These are phyloP conservation scores for Helarctos malayanus DNA, from an alignment of 2,797 vertebrate genomes.

Conservation along the genomic window DNA sequence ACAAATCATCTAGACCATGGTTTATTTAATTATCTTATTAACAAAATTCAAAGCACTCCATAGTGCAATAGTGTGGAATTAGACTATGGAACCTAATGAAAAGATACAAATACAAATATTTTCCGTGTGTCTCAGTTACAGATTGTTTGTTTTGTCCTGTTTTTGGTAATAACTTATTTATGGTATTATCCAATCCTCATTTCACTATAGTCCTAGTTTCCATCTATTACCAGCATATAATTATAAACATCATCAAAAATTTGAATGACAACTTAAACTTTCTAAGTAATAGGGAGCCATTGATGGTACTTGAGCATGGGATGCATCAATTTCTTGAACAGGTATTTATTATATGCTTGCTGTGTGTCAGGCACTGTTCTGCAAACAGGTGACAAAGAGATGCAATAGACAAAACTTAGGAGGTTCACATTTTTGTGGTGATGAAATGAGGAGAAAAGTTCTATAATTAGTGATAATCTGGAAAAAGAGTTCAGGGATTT, in stretches of 20 bases:
- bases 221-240: neutral
- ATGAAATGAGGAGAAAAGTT: neutral
- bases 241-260: neutral
- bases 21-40: neutral
- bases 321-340: neutral
- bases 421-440: neutral
- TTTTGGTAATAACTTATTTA: neutral
- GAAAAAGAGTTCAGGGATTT: neutral
- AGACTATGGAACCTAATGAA: neutral
- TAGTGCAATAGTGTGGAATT: neutral
- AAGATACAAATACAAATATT: neutral
- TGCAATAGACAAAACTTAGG: neutral
- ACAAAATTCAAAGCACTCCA: neutral
- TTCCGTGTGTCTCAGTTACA: neutral
- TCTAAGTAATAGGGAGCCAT: neutral
- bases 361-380: neutral
- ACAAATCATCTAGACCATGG: too few relatives aligned
- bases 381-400: neutral
- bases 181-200: neutral
- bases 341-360: neutral
- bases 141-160: neutral
- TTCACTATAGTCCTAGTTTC: neutral
- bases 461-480: neutral
- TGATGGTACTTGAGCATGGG: neutral
- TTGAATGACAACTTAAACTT: neutral